Percentiles rank a stretch among this genome's conserved stretches.
phyloP scores from a whole-genome alignment of 2,888 invertebrate species.

The Chymomyza amoena region DNA sequence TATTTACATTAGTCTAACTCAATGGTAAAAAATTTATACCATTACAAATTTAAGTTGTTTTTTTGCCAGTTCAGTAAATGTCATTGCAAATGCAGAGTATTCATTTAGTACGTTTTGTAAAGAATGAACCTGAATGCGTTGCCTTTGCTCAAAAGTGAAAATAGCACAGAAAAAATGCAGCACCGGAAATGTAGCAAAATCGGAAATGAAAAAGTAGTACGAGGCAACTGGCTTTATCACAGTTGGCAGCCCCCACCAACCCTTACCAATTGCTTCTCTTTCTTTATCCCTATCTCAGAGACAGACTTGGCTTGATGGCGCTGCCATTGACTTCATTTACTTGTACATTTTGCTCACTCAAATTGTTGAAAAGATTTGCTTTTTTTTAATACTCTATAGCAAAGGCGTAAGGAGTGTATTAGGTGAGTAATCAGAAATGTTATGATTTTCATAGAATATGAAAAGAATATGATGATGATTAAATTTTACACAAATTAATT shows the following conservation, averaged over 20 bases:
- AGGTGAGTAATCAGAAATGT: too few relatives aligned
- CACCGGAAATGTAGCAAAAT: conserved; percentile 42
- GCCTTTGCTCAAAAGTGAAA: neutral
- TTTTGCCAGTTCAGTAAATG: neutral
- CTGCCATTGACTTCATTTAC: neutral
- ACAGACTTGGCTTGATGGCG: neutral
- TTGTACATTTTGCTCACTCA: neutral
- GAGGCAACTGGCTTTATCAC: conserved; percentile 22
- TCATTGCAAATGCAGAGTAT: neutral
- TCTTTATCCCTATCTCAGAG: neutral
- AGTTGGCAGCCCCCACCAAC: neutral
- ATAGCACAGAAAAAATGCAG: conserved; percentile 17
- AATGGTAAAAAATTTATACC: neutral
- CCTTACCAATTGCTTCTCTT: neutral
- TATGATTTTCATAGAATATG: too few relatives aligned
- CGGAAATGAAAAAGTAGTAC: conserved; percentile 35
- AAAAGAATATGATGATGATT: too few relatives aligned
- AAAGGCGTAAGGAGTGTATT: too few relatives aligned
- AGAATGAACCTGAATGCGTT: neutral
- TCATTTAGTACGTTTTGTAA: neutral
- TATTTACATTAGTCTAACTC: too few relatives aligned
- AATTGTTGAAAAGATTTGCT: conserved; percentile 1
- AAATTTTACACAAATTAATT: too few relatives aligned
- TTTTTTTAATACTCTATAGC: neutral
- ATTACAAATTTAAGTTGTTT: neutral